A percentile compares a stretch with the other conserved stretches of the same genome.
Conservation (phyloP, 92 coral and sea anemone species). For the Epizoanthus rinbou region DNA sequence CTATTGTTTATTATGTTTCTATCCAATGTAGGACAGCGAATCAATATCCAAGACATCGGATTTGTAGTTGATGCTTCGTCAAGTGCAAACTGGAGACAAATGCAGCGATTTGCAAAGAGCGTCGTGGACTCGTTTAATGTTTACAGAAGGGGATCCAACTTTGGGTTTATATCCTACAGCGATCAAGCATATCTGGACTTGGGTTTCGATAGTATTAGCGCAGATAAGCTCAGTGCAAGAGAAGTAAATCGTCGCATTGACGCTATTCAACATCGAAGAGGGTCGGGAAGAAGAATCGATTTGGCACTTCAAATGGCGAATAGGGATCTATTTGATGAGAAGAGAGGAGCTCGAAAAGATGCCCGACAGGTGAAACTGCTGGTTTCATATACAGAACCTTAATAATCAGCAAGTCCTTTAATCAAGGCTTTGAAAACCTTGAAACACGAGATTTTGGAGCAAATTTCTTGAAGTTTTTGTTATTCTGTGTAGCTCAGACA, state of each 20-base stretch:
- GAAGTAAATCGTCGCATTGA: slow-evolving; percentile 54
- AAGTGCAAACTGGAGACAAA: slow-evolving; percentile 61
- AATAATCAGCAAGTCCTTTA: too few species aligned
- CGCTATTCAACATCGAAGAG: slow-evolving; percentile 52
- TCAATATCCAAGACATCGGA: slow-evolving; percentile 55
- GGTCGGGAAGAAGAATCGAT: slow-evolving; percentile 66
- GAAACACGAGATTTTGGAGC: too few species aligned
- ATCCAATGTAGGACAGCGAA: background rate
- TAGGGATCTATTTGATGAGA: slow-evolving; percentile 54
- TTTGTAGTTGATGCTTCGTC: slow-evolving; percentile 72
- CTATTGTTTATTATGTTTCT: background rate
- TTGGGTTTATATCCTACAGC: slow-evolving; percentile 70
- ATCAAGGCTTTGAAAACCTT: too few species aligned
- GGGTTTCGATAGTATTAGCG: slow-evolving; percentile 45
- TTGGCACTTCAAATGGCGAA: slow-evolving; percentile 64
- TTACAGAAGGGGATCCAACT: slow-evolving; percentile 60
- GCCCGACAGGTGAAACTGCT: slow-evolving; percentile 54
- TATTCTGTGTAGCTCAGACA: too few species aligned
- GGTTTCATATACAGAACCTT: too few species aligned
- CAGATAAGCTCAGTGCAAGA: slow-evolving; percentile 18
- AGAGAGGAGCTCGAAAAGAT: slow-evolving; percentile 54
- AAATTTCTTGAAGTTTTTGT: too few species aligned
- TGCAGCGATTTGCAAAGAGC: slow-evolving; percentile 63
- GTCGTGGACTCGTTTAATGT: slow-evolving; percentile 60
- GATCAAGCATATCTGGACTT: slow-evolving; percentile 61